phyloP scores from a whole-genome alignment of 2,888 invertebrate species.

The Platypus cylindrus region DNA sequence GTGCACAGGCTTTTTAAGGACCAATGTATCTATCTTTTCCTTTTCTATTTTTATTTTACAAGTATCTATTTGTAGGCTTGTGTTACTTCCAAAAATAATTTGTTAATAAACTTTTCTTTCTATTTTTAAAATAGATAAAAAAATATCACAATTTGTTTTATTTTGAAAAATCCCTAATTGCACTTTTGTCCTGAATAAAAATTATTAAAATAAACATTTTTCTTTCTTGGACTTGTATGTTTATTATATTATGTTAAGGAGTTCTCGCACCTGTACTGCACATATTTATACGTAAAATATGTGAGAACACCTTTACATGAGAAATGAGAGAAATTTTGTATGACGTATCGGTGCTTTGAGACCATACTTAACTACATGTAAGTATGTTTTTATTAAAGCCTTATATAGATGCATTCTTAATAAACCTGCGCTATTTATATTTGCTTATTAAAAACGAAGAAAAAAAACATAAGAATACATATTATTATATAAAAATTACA shows the following conservation, averaged over 20 bases:
- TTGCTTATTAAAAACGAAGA: slow-evolving; percentile 18
- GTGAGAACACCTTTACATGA: too few relatives aligned
- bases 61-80: slow-evolving; percentile 1
- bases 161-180: slow-evolving; percentile 18
- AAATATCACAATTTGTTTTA: slow-evolving; percentile 16
- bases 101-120: too few relatives aligned
- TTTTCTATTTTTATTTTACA: not conserved
- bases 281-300: too few relatives aligned
- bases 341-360: too few relatives aligned
- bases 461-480: slow-evolving; percentile 6
- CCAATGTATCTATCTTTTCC: slow-evolving; percentile 4
- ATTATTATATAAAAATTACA: too few relatives aligned
- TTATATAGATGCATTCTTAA: slow-evolving; percentile 22
- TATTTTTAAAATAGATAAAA: slow-evolving; percentile 2
- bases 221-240: not conserved
- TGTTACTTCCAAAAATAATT: slow-evolving; percentile 1
- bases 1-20: slow-evolving; percentile 11
- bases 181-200: slow-evolving; percentile 18
- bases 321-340: too few relatives aligned
- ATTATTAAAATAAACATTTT: not conserved
- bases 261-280: too few relatives aligned
- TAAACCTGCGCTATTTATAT: slow-evolving; percentile 20
- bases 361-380: too few relatives aligned
- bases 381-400: too few relatives aligned
- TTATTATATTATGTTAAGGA: not conserved